Percentiles rank a stretch among this genome's conserved stretches.
Conservation (phyloP, 2,797 vertebrate species). For the Buphagus erythrorhynchus region DNA sequence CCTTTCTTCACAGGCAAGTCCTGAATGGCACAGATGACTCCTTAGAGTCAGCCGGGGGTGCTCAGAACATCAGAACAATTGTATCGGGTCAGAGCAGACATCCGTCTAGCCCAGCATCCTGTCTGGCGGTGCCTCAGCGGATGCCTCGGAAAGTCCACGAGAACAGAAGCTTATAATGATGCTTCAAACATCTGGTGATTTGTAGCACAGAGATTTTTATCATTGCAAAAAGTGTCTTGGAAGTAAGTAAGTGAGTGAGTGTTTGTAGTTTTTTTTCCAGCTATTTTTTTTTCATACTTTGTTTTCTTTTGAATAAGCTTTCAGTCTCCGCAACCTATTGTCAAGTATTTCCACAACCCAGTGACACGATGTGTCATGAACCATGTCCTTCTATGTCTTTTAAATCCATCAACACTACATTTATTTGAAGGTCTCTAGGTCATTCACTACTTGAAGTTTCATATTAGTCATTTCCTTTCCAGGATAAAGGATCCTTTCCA, state of each 20-base stretch:
- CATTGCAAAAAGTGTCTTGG: background rate
- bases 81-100: slow-evolving; percentile 57
- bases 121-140: background rate
- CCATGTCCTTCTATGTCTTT: background rate
- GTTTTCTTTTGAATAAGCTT: background rate
- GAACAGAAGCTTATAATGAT: slow-evolving; percentile 4
- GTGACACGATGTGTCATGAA: background rate
- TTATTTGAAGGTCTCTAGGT: background rate
- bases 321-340: background rate
- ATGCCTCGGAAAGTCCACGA: background rate
- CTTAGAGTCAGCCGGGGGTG: background rate
- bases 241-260: background rate
- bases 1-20: background rate
- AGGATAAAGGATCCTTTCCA: background rate
- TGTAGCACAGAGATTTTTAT: background rate
- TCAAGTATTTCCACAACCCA: background rate
- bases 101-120: slow-evolving; percentile 59
- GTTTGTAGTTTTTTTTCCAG: background rate
- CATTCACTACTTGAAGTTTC: background rate
- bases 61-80: slow-evolving; percentile 48
- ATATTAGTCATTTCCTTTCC: background rate
- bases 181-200: slow-evolving; percentile 32
- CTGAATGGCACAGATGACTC: background rate
- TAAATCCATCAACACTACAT: background rate
- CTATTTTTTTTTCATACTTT: background rate